Base-by-base conservation (phyloP, 2,113 vertebrate genomes). In the Myrmecophaga tridactyla region DNA sequence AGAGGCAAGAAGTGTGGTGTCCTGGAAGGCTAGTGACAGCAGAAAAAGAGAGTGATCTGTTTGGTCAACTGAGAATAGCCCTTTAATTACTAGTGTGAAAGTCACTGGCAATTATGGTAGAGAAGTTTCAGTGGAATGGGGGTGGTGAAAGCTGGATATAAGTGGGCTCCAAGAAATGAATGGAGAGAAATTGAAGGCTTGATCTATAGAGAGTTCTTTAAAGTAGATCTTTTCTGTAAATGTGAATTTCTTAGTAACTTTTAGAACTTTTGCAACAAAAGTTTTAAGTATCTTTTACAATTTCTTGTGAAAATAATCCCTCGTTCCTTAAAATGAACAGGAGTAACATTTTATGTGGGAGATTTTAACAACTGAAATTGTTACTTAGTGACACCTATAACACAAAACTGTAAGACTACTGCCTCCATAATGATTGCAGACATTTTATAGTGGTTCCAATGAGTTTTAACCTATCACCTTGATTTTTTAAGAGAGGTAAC, bases 401-500 rank as follows among this genome's bases (percentile, higher is more conserved):
- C 41, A 97, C 75, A 96, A 97, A 96, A 97, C 85, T 82, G 92
- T 14, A 90, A 89, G 87, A 94, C 39, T 97, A 20, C 8, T 95
- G 82, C 82, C 88, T 98, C 56, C 94, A 77, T 96, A 97, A 97
- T 97, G 97, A 97, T 85, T 96, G 86, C 0, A 36, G 92, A 96
- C 62, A 80, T 97, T 97, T 92, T 97, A 53, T 97, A 98, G 97
- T 70, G 73, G 31, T 85, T 87, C 51, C 94, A 96, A 94, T 98
- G 96, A 97, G 97, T 96, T 97, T 96, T 67, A 51, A n/a, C 89
- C 95, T 98, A 95, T 93, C 97, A 56, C 72, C 65, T 95, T 95
- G 96, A 92, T 98, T 97, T 98, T 97, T 85, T 92, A 82, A 92
- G 80, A 91, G 91, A 67, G 96, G 78, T 34, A 94, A 89, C 41